phyloP scores from a whole-genome alignment of 1,140 invertebrate genomes.

The Megalopta genalis region DNA sequence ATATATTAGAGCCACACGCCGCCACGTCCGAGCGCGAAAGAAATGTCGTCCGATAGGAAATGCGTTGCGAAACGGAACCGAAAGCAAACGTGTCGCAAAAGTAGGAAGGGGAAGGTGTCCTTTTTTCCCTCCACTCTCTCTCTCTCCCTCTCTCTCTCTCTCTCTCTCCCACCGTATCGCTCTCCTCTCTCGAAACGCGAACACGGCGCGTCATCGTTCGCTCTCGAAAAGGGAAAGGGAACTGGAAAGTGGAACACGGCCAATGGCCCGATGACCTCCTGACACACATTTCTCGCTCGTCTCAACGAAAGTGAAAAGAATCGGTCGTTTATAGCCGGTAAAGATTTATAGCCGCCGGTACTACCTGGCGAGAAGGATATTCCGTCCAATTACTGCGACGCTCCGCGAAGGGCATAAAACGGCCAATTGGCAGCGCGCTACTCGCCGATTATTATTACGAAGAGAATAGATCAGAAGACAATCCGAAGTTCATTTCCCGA shows the following conservation, averaged over 20 bases:
- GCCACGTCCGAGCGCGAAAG: no score
- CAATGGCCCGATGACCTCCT: constrained; percentile 77
- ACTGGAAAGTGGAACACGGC: constrained; percentile 78
- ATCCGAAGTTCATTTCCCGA: not conserved
- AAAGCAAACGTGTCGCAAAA: constrained; percentile 5
- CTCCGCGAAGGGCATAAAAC: constrained; percentile 10
- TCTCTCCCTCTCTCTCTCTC: no score
- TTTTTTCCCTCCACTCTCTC: not conserved
- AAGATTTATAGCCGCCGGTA: constrained; percentile 53
- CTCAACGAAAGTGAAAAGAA: constrained; percentile 80
- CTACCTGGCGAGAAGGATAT: constrained; percentile 17
- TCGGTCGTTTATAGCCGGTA: constrained; percentile 57
- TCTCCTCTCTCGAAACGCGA: constrained; percentile 34
- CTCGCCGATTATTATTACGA: not conserved
- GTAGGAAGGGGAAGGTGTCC: not conserved
- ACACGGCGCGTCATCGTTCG: constrained; percentile 53
- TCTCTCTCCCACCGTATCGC: not conserved
- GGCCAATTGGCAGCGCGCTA: not conserved
- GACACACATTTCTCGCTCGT: constrained; percentile 75
- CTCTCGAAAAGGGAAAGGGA: constrained; percentile 77
- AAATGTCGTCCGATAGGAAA: not conserved
- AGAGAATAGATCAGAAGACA: not conserved
- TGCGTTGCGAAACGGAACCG: not conserved
- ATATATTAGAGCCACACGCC: not conserved
- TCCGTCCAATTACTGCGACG: constrained; percentile 15